Evolutionary conservation across 2,113 vertebrate genomes (phyloP).

Genomic region (Eclectus roratus): DNA sequence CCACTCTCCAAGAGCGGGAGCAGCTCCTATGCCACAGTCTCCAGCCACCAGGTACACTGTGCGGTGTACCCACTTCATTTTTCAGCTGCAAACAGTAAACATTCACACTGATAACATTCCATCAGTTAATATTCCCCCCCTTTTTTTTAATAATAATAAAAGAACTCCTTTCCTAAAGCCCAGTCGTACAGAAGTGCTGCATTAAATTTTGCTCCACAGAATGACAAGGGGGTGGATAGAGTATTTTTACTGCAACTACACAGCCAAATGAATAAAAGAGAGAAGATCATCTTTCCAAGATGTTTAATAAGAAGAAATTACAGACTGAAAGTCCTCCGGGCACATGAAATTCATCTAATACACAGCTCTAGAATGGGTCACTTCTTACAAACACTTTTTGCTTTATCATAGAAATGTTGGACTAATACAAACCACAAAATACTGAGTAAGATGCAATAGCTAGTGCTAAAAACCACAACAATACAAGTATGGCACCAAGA

Average conservation of each 20-base stretch:
- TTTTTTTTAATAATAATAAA: not conserved
- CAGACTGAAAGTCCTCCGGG: not conserved
- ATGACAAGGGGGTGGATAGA: not conserved
- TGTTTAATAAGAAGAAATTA: conserved; percentile 50
- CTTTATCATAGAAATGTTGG: not conserved
- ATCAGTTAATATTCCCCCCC: not conserved
- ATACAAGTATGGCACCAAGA: not conserved
- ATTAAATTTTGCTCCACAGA: not conserved
- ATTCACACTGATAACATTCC: not conserved
- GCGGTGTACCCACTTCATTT: not conserved
- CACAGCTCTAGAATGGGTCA: not conserved
- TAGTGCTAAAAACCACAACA: not conserved
- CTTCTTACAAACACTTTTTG: not conserved
- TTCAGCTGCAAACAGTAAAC: not conserved
- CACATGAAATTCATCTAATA: not conserved
- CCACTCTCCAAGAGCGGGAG: not conserved
- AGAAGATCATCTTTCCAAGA: not conserved
- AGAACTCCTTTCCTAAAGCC: not conserved
- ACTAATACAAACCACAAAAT: not conserved
- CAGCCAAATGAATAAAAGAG: not conserved
- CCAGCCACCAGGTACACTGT: not conserved
- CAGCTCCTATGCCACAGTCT: not conserved
- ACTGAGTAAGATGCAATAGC: not conserved
- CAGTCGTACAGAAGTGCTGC: not conserved
- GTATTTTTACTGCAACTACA: not conserved